Evolutionary conservation across 2,888 invertebrate genomes (phyloP), one percentile per base, ranked within the genome.

Genomic region (Orchesella flavescens): DNA sequence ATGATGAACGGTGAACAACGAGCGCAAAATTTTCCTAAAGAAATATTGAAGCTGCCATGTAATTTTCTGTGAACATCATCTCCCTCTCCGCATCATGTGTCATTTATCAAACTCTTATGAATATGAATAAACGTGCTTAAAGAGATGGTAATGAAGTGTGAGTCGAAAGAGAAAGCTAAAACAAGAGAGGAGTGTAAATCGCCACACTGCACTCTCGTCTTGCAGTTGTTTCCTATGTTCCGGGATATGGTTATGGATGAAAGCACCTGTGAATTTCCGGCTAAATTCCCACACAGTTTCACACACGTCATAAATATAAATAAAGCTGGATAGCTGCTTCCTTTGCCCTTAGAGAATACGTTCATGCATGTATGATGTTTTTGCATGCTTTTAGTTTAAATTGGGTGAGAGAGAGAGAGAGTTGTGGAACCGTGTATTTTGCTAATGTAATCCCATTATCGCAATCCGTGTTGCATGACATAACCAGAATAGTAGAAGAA

Each of bases 361-460:
- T 34, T 34, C 34, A 34, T 2, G 34, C 12, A 49, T 49, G n/a
- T 49, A 49, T n/a, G 44, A n/a, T 49, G 49, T 1, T 49, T 49
- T 12, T 49, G 49, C 49, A 49, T 49, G 49, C 15, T 49, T n/a
- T 49, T 49, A 12, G 12, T 10, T 49, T n/a, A 49, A n/a, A n/a
- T 57, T 17, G 57, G 10, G 57, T 2, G 34, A 34, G 34, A 34
- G 34, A 34, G 34, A 15, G 34, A 34, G 34, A 34, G 34, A 34
- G 34, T 24, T 61, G 24, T 24, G 72, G 5, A 72, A 2, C 55
- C n/a, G 21, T 15, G n/a, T 49, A n/a, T 49, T 71, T 71, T 72
- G 43, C 24, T 57, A 72, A 57, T 72, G 43, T 44, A 72, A 72
- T 72, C 43, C 72, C 72, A 72, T 72, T 57, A 71, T 24, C 69